Evolutionary conservation across 2,888 invertebrate genomes (phyloP).

Genomic region (Theodoxus fluviatilis): DNA sequence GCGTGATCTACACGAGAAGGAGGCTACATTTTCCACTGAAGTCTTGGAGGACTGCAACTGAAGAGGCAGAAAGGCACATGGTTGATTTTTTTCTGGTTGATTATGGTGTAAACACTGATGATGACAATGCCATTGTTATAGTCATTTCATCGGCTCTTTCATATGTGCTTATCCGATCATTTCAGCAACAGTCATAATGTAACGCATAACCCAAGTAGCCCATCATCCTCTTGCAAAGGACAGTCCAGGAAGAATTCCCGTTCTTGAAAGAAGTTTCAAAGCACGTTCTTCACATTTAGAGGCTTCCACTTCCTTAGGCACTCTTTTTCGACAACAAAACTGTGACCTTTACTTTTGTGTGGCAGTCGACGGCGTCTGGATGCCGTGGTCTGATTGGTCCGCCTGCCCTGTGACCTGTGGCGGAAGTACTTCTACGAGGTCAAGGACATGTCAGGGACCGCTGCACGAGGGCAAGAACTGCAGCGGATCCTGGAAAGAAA

Average conservation of each 20-base stretch:
- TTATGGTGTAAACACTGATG: no score
- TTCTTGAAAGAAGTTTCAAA: not conserved
- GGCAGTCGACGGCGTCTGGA: constrained; percentile 58
- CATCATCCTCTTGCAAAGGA: no score
- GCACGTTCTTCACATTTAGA: not conserved
- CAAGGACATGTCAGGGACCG: constrained; percentile 47
- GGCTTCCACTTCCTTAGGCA: not conserved
- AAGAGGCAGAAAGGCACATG: no score
- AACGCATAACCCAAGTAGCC: no score
- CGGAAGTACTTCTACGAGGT: constrained; percentile 48
- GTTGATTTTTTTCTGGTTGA: no score
- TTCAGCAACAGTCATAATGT: no score
- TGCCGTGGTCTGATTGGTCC: constrained; percentile 51
- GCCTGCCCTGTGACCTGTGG: constrained; percentile 56
- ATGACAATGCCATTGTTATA: no score
- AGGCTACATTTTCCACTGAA: no score
- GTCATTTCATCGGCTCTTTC: no score
- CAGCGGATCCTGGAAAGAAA: constrained; percentile 40
- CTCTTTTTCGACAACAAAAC: not conserved
- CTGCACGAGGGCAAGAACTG: constrained; percentile 52
- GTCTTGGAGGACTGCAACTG: no score
- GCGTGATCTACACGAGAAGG: no score
- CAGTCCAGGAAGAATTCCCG: constrained; percentile 5
- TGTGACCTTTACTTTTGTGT: constrained; percentile 12
- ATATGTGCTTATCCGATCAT: no score